phyloP scores from a whole-genome alignment of 2,888 invertebrate species.

The Choristoneura rosaceana region DNA sequence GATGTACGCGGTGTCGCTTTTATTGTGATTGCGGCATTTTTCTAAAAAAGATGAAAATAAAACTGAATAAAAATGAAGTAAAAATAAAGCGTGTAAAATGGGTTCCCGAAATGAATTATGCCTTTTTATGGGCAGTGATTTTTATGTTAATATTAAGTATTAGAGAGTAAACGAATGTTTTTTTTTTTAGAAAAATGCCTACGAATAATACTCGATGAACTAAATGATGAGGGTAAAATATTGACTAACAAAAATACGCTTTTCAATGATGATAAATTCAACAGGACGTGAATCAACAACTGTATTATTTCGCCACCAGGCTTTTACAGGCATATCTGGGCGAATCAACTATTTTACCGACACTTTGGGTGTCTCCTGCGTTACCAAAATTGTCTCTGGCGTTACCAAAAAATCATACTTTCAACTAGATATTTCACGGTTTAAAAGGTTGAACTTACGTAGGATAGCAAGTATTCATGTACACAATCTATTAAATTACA shows the following conservation, averaged over 20 bases:
- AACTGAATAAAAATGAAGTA: not conserved
- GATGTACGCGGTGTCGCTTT: constrained; percentile 22
- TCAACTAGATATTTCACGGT: no score
- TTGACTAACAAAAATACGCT: not conserved
- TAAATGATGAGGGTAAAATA: not conserved
- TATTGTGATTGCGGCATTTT: constrained; percentile 5
- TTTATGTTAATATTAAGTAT: not conserved
- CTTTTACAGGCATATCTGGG: no score
- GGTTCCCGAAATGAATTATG: not conserved
- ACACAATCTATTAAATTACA: no score
- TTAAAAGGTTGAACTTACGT: no score
- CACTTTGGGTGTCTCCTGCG: no score
- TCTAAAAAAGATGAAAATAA: not conserved
- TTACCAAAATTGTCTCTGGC: no score
- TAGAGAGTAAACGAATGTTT: not conserved
- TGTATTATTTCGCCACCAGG: no score
- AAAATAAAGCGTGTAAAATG: not conserved
- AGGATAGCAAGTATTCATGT: no score
- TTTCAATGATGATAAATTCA: not conserved
- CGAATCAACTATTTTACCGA: no score
- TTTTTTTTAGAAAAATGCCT: constrained; percentile 1
- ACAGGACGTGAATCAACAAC: no score
- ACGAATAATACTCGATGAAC: constrained; percentile 21
- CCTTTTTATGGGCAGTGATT: not conserved
- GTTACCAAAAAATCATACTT: no score